These are phyloP conservation scores for Peromyscus melanophrys DNA, from an alignment of 2,797 vertebrate genomes.

Conservation along the genomic window DNA sequence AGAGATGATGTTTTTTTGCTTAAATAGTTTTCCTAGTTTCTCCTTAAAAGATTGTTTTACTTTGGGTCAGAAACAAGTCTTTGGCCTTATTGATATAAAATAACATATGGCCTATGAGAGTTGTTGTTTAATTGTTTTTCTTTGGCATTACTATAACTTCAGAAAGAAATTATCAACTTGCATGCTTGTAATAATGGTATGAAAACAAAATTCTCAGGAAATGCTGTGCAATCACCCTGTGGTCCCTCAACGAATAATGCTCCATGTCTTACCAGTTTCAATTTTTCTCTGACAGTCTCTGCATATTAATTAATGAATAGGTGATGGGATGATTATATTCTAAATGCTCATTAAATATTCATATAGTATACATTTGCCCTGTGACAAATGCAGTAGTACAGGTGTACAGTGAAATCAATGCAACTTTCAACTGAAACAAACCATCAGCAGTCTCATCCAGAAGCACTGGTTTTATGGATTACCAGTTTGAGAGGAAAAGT, in stretches of 20 bases:
- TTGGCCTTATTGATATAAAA: neutral
- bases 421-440: constrained; percentile 51
- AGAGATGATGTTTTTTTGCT: neutral
- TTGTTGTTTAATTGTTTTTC: neutral
- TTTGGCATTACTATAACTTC: neutral
- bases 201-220: neutral
- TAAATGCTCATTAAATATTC: constrained; percentile 47
- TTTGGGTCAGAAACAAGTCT: neutral
- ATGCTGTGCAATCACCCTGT: neutral
- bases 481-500: constrained; percentile 54
- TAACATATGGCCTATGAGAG: neutral
- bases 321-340: constrained; percentile 10
- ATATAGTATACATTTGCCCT: neutral
- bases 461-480: constrained; percentile 49
- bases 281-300: neutral
- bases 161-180: constrained; percentile 18
- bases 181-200: constrained; percentile 3
- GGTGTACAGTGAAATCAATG: constrained; percentile 50
- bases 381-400: neutral
- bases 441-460: neutral
- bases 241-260: neutral
- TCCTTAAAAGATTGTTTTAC: constrained; percentile 1
- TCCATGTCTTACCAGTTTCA: neutral
- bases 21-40: neutral
- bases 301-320: constrained; percentile 63